Evolutionary conservation across 1,140 invertebrate genomes (phyloP).

Genomic region (Aculops lycopersici): DNA sequence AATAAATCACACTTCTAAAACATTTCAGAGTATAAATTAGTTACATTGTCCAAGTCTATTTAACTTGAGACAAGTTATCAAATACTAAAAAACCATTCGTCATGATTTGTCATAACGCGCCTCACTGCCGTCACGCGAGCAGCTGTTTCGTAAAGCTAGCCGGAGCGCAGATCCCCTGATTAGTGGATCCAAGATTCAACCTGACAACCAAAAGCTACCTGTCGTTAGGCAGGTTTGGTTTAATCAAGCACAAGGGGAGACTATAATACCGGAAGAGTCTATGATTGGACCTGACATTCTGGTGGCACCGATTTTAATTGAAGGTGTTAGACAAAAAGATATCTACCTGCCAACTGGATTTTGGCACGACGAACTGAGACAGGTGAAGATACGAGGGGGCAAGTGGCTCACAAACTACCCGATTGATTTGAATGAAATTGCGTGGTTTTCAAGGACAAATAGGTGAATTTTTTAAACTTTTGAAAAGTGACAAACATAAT

Average conservation of each 20-base stretch:
- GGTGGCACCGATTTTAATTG: slow-evolving; percentile 50
- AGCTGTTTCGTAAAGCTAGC: too few species aligned
- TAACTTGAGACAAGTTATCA: too few species aligned
- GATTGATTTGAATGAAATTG: slow-evolving; percentile 38
- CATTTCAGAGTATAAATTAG: too few species aligned
- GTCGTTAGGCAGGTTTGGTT: slow-evolving; percentile 46
- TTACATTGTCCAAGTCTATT: too few species aligned
- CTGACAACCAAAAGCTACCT: too few species aligned
- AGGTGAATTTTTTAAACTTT: too few species aligned
- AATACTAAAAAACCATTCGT: too few species aligned
- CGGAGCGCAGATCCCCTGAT: too few species aligned
- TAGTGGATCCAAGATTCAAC: too few species aligned
- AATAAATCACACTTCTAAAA: too few species aligned
- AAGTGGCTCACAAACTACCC: slow-evolving; percentile 58
- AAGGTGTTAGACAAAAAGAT: slow-evolving; percentile 26
- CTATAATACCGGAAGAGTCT: slow-evolving; percentile 52
- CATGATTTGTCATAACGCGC: too few species aligned
- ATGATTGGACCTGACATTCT: slow-evolving; percentile 58
- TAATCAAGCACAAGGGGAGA: slow-evolving; percentile 39
- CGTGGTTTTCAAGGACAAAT: slow-evolving; percentile 49
- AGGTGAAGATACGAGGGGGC: slow-evolving; percentile 43
- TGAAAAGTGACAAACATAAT: background rate
- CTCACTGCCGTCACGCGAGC: too few species aligned
- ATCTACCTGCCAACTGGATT: slow-evolving; percentile 55
- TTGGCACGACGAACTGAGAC: slow-evolving; percentile 60